Percentiles rank a stretch among this genome's conserved stretches.
These are phyloP conservation scores for Heteractis magnifica DNA, from an alignment of 92 coral and sea anemone genomes.

Conservation along the genomic window DNA sequence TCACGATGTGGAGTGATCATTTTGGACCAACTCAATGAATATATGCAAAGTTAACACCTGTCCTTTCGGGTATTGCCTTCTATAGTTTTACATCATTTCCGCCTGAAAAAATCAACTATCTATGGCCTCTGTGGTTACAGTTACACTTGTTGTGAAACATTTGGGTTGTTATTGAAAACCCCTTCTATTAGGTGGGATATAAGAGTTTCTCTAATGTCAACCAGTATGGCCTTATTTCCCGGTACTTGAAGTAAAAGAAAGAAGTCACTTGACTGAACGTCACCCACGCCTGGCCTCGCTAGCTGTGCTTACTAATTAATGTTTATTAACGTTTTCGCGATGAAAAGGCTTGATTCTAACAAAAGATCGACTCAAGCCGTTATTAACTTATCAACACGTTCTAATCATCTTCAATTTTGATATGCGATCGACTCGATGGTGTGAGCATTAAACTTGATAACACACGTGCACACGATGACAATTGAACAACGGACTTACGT, in stretches of 20 bases:
- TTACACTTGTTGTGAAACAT: slow-evolving; percentile 2
- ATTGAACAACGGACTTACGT: not conserved
- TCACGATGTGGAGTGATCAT: not conserved
- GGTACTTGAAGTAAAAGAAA: slow-evolving; percentile 5
- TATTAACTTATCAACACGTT: slow-evolving; percentile 2
- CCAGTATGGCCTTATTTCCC: not conserved
- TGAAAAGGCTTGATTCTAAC: not conserved
- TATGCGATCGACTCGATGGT: not conserved
- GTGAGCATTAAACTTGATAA: not conserved
- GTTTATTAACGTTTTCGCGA: slow-evolving; percentile 9
- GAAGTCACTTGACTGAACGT: not conserved
- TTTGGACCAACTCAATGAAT: slow-evolving; percentile 1
- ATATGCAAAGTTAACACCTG: slow-evolving; percentile 6
- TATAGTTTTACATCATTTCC: slow-evolving; percentile 4
- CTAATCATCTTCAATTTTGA: not conserved
- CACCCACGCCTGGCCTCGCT: not conserved
- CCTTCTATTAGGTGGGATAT: not conserved
- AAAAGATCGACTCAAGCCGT: not conserved
- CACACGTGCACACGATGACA: too few species aligned
- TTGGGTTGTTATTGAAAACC: not conserved
- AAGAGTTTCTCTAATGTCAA: not conserved
- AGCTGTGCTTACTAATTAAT: not conserved
- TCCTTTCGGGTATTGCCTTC: not conserved
- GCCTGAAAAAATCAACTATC: not conserved
- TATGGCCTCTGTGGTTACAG: not conserved